A percentile compares a stretch with the other conserved stretches of the same genome.
Conservation (phyloP, 2,113 vertebrate genomes). For the Saimiri boliviensis region DNA sequence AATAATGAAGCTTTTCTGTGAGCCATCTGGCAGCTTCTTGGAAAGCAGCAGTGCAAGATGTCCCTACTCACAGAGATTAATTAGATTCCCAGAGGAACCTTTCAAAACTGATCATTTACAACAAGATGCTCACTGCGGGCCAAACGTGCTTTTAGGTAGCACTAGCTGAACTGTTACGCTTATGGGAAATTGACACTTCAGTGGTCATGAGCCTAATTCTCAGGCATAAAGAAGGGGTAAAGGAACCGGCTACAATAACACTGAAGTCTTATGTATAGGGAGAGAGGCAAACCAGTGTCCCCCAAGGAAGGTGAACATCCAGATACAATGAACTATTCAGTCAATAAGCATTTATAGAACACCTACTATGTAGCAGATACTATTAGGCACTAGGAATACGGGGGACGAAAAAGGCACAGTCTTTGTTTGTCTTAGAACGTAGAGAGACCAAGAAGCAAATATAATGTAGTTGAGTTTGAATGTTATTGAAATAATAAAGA, state of each 20-base stretch:
- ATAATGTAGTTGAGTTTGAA: not conserved
- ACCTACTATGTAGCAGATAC: not conserved
- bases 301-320: not conserved
- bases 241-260: not conserved
- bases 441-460: not conserved
- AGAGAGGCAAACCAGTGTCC: not conserved
- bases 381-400: not conserved
- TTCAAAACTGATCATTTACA: constrained; percentile 68
- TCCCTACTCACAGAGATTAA: constrained; percentile 55
- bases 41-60: constrained; percentile 71
- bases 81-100: constrained; percentile 51
- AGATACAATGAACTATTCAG: not conserved
- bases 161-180: not conserved
- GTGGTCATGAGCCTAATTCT: not conserved
- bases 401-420: not conserved
- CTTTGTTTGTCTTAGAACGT: not conserved
- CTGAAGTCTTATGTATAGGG: not conserved
- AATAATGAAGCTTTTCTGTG: constrained; percentile 64
- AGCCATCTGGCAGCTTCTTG: constrained; percentile 74
- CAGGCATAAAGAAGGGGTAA: not conserved
- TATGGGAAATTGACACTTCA: not conserved
- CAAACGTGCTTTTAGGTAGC: constrained; percentile 57
- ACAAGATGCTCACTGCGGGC: constrained; percentile 28
- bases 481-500: not conserved
- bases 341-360: not conserved